These are phyloP conservation scores for Oscheius sp. DNA, from an alignment of 2,888 invertebrate genomes.

Conservation along the genomic window DNA sequence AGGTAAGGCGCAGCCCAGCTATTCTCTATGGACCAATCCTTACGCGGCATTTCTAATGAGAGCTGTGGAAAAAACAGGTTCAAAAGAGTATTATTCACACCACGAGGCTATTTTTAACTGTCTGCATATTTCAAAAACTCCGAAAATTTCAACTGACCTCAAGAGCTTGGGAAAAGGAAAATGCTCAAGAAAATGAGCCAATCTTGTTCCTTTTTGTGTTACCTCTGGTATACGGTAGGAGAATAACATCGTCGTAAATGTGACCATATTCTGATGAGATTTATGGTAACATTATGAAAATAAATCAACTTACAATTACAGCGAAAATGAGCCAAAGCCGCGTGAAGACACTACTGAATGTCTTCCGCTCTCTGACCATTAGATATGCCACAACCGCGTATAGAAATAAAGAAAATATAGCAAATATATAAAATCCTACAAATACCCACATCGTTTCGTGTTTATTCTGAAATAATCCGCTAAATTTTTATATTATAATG, in stretches of 20 bases:
- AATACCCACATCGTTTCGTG: slow-evolving; percentile 20
- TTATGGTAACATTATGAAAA: neutral
- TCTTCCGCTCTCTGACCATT: slow-evolving; percentile 27
- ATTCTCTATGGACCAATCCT: slow-evolving; percentile 1
- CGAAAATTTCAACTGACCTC: slow-evolving; percentile 17
- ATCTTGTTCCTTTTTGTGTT: neutral
- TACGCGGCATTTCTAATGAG: neutral
- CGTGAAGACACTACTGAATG: slow-evolving; percentile 19
- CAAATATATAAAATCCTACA: slow-evolving; percentile 13
- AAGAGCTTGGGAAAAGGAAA: slow-evolving; percentile 29
- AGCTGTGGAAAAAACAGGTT: neutral
- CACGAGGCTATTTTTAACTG: neutral
- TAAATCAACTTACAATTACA: slow-evolving; percentile 7
- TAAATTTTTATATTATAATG: too few relatives aligned
- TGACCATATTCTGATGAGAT: slow-evolving; percentile 24
- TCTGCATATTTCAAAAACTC: neutral
- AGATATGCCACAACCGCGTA: slow-evolving; percentile 19
- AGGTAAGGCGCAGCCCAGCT: neutral
- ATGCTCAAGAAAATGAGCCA: slow-evolving; percentile 19
- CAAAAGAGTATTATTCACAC: neutral
- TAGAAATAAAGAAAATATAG: slow-evolving; percentile 24
- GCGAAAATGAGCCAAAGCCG: slow-evolving; percentile 30
- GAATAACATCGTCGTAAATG: slow-evolving; percentile 22
- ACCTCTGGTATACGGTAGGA: slow-evolving; percentile 27
- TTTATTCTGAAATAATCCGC: neutral